Conservation (phyloP, 2,797 vertebrate species). For the Xiphophorus birchmanni region DNA sequence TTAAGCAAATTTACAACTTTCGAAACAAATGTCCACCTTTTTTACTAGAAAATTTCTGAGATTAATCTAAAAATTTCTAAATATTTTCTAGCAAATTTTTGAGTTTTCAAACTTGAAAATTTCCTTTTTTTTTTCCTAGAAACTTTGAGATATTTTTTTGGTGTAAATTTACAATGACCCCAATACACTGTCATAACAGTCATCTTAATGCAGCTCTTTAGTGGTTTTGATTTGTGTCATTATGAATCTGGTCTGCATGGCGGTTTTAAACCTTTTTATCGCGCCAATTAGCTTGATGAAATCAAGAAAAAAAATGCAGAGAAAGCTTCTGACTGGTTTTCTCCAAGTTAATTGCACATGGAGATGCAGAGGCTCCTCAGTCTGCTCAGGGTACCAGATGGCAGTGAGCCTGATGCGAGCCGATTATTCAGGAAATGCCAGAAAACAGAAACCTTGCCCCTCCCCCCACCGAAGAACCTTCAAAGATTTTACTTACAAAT, state of each 20-base stretch:
- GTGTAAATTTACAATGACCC: too few relatives aligned
- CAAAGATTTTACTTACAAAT: constrained; percentile 35
- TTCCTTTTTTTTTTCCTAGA: too few relatives aligned
- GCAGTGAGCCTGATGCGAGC: constrained; percentile 26
- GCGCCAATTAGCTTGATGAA: background rate
- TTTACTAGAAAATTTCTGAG: too few relatives aligned
- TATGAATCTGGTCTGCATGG: background rate
- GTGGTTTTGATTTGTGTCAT: background rate
- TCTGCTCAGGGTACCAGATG: constrained; percentile 43
- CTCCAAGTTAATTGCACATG: constrained; percentile 1
- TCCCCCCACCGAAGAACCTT: background rate
- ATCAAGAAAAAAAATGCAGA: background rate
- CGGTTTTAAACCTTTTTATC: background rate
- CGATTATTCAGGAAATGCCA: constrained; percentile 13
- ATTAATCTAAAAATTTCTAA: too few relatives aligned
- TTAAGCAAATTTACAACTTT: too few relatives aligned
- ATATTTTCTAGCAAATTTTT: too few relatives aligned
- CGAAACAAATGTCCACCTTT: too few relatives aligned
- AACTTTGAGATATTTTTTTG: background rate
- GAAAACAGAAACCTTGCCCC: background rate
- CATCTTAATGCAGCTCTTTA: background rate
- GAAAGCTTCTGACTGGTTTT: background rate
- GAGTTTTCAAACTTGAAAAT: too few relatives aligned
- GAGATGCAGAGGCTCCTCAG: background rate
- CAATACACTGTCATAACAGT: too few relatives aligned